These are phyloP conservation scores for Papilio machaon DNA, from an alignment of 1,140 invertebrate genomes.

Conservation along the genomic window DNA sequence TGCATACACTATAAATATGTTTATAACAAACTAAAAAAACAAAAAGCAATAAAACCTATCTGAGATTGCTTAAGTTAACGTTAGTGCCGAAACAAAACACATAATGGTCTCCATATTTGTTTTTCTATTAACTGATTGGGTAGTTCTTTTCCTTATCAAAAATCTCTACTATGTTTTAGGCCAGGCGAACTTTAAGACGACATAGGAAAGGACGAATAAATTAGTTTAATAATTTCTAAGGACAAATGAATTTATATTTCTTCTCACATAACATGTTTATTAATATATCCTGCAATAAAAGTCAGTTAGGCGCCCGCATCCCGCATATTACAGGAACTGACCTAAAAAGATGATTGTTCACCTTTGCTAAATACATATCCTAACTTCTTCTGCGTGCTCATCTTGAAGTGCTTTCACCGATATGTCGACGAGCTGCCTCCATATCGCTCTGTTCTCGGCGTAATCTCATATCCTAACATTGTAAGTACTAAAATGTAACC, in stretches of 20 bases:
- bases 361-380: constrained; percentile 7
- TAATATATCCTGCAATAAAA: constrained; percentile 23
- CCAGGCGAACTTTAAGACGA: not conserved
- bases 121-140: too few species aligned
- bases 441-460: too few species aligned
- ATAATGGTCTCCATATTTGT: too few species aligned
- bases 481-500: too few species aligned
- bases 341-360: constrained; percentile 25
- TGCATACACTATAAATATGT: not conserved
- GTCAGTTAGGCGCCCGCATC: constrained; percentile 3
- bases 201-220: not conserved
- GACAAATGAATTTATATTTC: constrained; percentile 4
- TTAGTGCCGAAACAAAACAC: too few species aligned
- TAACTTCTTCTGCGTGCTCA: too few species aligned
- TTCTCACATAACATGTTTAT: constrained; percentile 21
- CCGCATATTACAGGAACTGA: not conserved
- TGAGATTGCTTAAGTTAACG: not conserved
- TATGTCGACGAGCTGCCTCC: too few species aligned
- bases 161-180: too few species aligned
- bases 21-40: not conserved
- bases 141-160: too few species aligned
- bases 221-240: constrained; percentile 4
- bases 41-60: not conserved
- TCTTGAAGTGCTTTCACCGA: too few species aligned
- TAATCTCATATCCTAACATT: not conserved